These are phyloP conservation scores for Aldrovandia affinis DNA, from an alignment of 2,797 vertebrate species.

Conservation along the genomic window DNA sequence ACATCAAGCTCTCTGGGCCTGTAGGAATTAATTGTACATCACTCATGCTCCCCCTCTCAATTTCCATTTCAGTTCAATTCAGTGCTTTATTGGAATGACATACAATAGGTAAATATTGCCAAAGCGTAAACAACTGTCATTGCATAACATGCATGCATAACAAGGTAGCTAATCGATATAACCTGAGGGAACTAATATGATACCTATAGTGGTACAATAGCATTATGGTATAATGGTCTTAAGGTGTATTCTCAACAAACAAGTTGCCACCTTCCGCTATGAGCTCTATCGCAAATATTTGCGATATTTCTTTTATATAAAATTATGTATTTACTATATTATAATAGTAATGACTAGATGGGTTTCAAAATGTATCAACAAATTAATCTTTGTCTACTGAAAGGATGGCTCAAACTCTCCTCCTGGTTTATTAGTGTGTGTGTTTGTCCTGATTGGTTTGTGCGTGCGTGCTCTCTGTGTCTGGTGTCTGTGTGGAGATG, in stretches of 20 bases:
- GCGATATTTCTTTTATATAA: no score
- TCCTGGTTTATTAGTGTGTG: neutral
- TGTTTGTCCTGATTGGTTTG: no score
- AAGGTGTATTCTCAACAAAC: no score
- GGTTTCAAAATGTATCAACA: no score
- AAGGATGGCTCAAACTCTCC: neutral
- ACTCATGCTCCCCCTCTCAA: neutral
- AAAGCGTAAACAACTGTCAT: neutral
- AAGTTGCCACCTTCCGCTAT: neutral
- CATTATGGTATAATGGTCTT: neutral
- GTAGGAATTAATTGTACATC: neutral
- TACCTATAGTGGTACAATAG: neutral
- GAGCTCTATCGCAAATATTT: no score
- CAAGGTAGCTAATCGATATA: neutral
- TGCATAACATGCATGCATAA: neutral
- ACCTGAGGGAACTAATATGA: neutral
- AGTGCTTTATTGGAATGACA: neutral
- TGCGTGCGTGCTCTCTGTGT: neutral
- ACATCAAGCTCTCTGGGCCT: neutral
- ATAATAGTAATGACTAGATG: no score
- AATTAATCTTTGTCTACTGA: no score
- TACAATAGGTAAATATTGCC: neutral
- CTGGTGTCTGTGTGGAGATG: slow-evolving; percentile 43
- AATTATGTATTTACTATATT: no score
- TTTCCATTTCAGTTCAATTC: neutral